phyloP scores from a whole-genome alignment of 2,113 vertebrate genomes.

The Microtus montanus region DNA sequence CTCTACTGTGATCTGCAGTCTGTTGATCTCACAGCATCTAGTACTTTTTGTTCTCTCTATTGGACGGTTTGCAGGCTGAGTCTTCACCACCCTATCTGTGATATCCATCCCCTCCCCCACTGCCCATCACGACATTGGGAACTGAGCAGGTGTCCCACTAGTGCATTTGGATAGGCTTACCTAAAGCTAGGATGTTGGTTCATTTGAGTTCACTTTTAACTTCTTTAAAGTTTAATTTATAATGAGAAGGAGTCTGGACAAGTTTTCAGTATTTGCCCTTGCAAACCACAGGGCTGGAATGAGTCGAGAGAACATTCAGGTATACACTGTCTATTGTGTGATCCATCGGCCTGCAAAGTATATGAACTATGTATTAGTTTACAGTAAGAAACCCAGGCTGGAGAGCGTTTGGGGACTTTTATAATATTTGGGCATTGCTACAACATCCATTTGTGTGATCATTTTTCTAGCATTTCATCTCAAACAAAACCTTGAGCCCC shows the following conservation, averaged over 20 bases:
- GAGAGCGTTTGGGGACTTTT: background rate
- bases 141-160: background rate
- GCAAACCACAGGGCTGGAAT: background rate
- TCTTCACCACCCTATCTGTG: background rate
- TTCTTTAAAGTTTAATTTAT: background rate
- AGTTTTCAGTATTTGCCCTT: conserved; percentile 6
- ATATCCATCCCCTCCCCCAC: background rate
- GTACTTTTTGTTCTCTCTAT: background rate
- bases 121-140: background rate
- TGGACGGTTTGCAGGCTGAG: background rate
- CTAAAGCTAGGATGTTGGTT: background rate
- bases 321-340: no score
- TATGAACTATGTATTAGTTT: background rate
- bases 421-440: background rate
- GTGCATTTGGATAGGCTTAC: background rate
- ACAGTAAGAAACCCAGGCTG: background rate
- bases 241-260: background rate
- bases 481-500: background rate
- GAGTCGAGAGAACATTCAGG: background rate
- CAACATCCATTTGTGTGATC: background rate
- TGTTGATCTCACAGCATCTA: background rate
- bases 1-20: background rate
- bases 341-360: background rate
- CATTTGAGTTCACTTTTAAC: background rate
- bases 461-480: background rate